Percentiles rank a stretch among this genome's conserved stretches.
Conservation (phyloP, 2,797 vertebrate species). For the Hipposideros larvatus region DNA sequence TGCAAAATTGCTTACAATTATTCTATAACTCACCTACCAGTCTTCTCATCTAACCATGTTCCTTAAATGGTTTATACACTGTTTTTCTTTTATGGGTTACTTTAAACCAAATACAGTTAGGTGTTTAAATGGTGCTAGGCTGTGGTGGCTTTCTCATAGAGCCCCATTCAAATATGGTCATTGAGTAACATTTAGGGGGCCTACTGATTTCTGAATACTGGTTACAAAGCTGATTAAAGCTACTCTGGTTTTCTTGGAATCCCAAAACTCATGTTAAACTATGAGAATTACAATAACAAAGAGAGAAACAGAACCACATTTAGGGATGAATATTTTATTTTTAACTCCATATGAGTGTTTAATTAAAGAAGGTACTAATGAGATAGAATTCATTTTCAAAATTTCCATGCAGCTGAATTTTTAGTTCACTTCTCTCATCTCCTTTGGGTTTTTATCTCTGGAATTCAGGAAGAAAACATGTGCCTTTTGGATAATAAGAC, state of each 20-base stretch:
- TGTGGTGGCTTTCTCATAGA: neutral
- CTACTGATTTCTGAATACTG: neutral
- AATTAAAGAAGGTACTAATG: conserved; percentile 37
- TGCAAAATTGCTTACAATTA: neutral
- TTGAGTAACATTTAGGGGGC: neutral
- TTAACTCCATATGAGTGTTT: neutral
- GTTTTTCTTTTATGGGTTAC: neutral
- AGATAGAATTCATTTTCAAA: conserved; percentile 33
- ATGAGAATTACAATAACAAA: neutral
- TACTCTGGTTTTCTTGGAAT: neutral
- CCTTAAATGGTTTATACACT: neutral
- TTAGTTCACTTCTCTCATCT: conserved; percentile 84
- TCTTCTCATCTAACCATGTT: neutral
- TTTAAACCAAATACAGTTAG: neutral
- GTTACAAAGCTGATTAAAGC: conserved; percentile 1
- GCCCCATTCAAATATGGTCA: neutral
- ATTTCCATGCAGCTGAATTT: neutral
- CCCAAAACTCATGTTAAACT: neutral
- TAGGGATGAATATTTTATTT: neutral
- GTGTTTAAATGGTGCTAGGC: neutral
- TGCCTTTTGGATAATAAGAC: conserved; percentile 85
- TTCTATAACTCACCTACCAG: neutral
- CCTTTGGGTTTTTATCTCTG: conserved; percentile 85
- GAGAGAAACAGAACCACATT: neutral
- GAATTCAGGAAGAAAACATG: conserved; percentile 87